Percentiles rank a stretch among this genome's conserved stretches.
Conservation (phyloP, 2,113 vertebrate species). For the Xenopus borealis region DNA sequence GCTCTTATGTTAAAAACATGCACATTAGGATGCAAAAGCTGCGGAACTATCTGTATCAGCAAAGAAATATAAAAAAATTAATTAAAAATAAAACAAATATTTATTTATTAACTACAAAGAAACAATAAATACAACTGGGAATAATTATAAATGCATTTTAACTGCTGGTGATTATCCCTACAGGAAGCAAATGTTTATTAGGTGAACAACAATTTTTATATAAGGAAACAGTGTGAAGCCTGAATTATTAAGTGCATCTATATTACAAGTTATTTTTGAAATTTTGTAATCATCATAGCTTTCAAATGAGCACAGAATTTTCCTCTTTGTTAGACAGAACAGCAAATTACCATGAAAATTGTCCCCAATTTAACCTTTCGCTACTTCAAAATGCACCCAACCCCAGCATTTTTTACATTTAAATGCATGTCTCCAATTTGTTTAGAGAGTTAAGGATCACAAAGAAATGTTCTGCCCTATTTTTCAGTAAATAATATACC, state of each 20-base stretch:
- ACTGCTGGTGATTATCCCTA: conserved; percentile 16
- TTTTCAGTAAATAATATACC: no score
- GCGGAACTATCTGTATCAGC: neutral
- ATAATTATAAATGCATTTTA: conserved; percentile 15
- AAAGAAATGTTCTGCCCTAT: no score
- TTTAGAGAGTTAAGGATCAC: no score
- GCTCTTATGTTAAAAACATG: no score
- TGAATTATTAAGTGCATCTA: neutral
- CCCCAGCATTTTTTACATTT: no score
- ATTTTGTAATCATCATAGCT: neutral
- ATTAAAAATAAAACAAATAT: neutral
- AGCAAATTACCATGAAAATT: no score
- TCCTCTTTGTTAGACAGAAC: no score
- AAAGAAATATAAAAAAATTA: neutral
- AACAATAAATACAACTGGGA: neutral
- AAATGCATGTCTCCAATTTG: no score
- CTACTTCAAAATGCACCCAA: no score
- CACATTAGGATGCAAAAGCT: no score
- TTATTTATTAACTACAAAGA: conserved; percentile 22
- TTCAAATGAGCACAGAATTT: no score
- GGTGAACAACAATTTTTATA: neutral
- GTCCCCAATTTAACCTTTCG: no score
- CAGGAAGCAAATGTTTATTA: conserved; percentile 9
- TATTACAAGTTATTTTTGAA: neutral
- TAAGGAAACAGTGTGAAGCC: neutral